Evolutionary conservation across 37 sponge, comb jelly and placozoan genomes (phyloP), one percentile per base, ranked within the genome.

Genomic region (Agelas oroides): DNA sequence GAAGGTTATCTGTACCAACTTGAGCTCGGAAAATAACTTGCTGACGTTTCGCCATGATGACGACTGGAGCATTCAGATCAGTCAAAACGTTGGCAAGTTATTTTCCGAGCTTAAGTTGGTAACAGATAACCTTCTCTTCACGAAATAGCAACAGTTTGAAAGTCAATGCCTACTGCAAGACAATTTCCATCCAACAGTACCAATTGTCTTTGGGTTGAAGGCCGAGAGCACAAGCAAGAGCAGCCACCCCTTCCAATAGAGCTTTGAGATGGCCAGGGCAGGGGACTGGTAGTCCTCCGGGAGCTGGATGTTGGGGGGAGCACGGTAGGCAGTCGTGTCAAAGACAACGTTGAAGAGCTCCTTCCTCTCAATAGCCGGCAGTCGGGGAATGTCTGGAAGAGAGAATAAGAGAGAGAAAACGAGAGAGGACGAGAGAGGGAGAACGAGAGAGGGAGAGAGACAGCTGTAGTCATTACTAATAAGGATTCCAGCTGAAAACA

Each of bases 161-260:
- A n/a, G n/a, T n/a, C n/a, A n/a, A n/a, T n/a, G n/a, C n/a, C n/a
- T n/a, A n/a, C n/a, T n/a, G n/a, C n/a, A n/a, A n/a, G n/a, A n/a
- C n/a, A n/a, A n/a, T n/a, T n/a, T n/a, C n/a, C n/a, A n/a, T n/a
- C n/a, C n/a, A n/a, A n/a, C n/a, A 57, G 37, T 56, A 79, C 94
- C 97, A 35, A 96, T 87, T 17, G 96, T 92, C 61, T 73, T 90
- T 53, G 96, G 94, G 74, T 91, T 95, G 88, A 87, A 98, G 23
- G 95, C 89, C 25, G 98, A 77, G 28, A 98, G 88, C 1, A 95
- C 92, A 41, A 96, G 90, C 8, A 96, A 86, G 16, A 96, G 71
- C 19, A 96, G 35, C 92, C 97, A 96, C n/a, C 91, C 95, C 71
- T 95, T 98, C 98, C 98, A 98, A 80, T 98, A 98, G 25, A 95